Evolutionary conservation across 2,888 invertebrate species (phyloP), one percentile per base, ranked within the genome.

Genomic region (Ophion slaviceki): DNA sequence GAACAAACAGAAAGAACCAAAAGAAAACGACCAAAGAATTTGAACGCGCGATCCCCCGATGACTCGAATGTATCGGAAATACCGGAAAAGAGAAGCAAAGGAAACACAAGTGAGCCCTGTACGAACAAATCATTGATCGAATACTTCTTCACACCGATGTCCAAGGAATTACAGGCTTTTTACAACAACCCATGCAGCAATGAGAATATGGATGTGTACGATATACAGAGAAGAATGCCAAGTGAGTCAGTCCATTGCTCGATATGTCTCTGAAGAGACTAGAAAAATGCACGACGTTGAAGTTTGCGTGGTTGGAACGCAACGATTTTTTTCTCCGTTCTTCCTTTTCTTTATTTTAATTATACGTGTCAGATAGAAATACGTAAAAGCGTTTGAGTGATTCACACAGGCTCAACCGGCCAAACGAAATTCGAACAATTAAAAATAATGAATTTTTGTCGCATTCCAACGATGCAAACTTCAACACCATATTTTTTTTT

Each of bases 141-240:
- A 36, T 90, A 90, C 84, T 89, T 91, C 57, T 91, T 91, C 45
- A 87, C 87, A 32, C 91, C 93, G 2, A 91, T 92, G 91, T 86
- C 88, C 0, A 84, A 90, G 0, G 95, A 96, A 89, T 95, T 96
- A 95, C 95, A 95, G 83, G 95, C 95, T 83, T 96, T 96, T 93
- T 96, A 96, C 90, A 95, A 96, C 91, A 95, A 95, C 86, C 95
- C 96, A 88, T 96, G 96, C 95, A 95, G 95, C 0, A 96, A 96
- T 74, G 96, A 96, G 92, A 94, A 95, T 86, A 96, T 96, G 88
- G 95, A 95, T 88, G 93, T 96, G 59, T 91, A 94, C 2, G 95
- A 95, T 87, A 94, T 96, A 81, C 95, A 95, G 88, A 95, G 94
- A 86, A 93, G 94, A 88, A 97, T 97, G 96, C 95, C 96, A 87